phyloP scores from a whole-genome alignment of 2,888 invertebrate genomes.

The Stomorhina lunata region DNA sequence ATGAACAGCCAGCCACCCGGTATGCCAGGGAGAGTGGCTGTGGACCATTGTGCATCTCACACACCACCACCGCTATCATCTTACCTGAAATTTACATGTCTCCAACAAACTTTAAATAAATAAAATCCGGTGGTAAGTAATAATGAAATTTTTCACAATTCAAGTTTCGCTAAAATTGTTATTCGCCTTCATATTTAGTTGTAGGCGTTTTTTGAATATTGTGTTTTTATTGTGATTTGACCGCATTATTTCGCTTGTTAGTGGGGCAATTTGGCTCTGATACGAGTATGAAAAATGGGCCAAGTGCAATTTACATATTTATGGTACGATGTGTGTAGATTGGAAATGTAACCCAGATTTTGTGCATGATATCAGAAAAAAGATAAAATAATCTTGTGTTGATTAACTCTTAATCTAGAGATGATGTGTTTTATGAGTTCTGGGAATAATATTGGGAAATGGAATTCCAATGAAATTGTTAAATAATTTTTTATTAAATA shows the following conservation, averaged over 20 bases:
- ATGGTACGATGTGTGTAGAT: conserved; percentile 1
- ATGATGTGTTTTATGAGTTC: neutral
- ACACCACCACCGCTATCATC: neutral
- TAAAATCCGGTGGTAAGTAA: conserved; percentile 16
- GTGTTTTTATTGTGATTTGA: conserved; percentile 36
- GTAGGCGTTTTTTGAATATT: conserved; percentile 45
- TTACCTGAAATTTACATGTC: conserved; percentile 45
- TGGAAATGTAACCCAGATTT: conserved; percentile 28
- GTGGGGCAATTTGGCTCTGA: conserved; percentile 26
- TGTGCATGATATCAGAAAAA: neutral
- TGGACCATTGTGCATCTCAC: neutral
- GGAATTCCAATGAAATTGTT: neutral
- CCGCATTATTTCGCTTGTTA: conserved; percentile 53
- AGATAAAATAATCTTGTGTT: conserved; percentile 14
- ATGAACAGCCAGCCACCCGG: neutral
- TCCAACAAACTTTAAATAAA: conserved; percentile 25
- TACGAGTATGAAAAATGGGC: conserved; percentile 8
- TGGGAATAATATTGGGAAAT: neutral
- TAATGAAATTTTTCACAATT: conserved; percentile 36
- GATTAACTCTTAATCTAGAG: conserved; percentile 1
- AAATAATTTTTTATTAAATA: conserved; percentile 15
- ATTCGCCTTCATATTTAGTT: conserved; percentile 14
- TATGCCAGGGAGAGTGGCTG: neutral
- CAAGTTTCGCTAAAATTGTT: neutral
- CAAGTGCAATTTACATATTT: conserved; percentile 47